Percentiles rank a stretch among this genome's conserved stretches.
Conservation (phyloP, 1,140 invertebrate species). For the Penaeus indicus region DNA sequence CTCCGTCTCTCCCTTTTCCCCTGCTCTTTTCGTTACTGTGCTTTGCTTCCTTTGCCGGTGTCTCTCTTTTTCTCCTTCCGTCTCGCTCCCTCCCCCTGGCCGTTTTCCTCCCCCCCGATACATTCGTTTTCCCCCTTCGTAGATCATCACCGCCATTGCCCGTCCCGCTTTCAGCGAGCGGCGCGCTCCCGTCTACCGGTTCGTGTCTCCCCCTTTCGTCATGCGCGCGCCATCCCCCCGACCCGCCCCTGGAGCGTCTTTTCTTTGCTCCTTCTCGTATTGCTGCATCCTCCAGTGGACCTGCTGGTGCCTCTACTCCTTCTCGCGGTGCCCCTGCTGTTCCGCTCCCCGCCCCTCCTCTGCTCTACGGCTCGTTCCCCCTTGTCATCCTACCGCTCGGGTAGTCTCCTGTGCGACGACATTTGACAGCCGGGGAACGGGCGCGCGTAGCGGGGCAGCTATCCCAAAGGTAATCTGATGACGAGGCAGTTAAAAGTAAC, state of each 20-base stretch:
- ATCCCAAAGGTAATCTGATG: not conserved
- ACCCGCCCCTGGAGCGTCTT: not conserved
- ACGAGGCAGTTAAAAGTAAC: not conserved
- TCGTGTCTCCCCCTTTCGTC: not conserved
- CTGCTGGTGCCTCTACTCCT: not conserved
- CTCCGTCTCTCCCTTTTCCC: not conserved
- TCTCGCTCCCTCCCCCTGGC: not conserved
- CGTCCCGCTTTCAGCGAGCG: too few species aligned
- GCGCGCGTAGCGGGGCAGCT: too few species aligned
- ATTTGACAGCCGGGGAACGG: too few species aligned
- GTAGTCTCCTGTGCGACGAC: too few species aligned
- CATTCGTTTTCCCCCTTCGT: too few species aligned
- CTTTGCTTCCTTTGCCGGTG: not conserved
- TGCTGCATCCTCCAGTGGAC: not conserved
- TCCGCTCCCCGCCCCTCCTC: not conserved
- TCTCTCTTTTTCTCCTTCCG: not conserved
- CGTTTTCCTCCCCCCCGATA: not conserved
- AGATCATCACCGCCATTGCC: too few species aligned
- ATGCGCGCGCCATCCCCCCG: not conserved
- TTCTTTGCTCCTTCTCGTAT: constrained; percentile 19
- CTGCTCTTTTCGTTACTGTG: not conserved
- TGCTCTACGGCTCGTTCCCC: too few species aligned
- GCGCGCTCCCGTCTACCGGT: too few species aligned
- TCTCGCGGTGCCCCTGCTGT: not conserved
- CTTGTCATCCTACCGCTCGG: too few species aligned